Conservation (phyloP, 2,888 invertebrate genomes). For the Dromius quadrimaculatus region DNA sequence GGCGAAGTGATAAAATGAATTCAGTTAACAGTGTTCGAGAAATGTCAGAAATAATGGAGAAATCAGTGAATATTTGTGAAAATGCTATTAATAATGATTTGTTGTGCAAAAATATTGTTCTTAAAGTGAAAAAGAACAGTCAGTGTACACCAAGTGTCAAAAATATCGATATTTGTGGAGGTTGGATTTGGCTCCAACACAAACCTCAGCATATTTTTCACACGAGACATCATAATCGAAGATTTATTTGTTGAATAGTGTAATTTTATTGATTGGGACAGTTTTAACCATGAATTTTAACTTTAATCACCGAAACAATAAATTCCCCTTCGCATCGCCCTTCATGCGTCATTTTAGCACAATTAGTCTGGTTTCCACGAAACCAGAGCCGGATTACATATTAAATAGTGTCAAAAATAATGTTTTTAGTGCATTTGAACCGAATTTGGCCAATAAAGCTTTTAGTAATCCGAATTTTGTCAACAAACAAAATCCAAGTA, state of each 20-base stretch:
- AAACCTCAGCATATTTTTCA: constrained; percentile 20
- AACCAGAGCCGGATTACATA: constrained; percentile 38
- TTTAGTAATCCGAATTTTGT: constrained; percentile 54
- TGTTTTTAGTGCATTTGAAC: constrained; percentile 15
- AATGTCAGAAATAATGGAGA: constrained; percentile 50
- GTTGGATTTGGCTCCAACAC: constrained; percentile 34
- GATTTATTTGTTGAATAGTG: constrained; percentile 36
- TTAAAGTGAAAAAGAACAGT: constrained; percentile 34
- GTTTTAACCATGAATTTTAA: constrained; percentile 44
- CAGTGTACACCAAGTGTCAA: constrained; percentile 32
- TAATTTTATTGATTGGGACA: constrained; percentile 30
- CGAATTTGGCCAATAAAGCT: constrained; percentile 25
- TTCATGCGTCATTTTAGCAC: constrained; percentile 51
- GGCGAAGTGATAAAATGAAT: constrained; percentile 37
- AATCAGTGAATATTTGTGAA: constrained; percentile 43
- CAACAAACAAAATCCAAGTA: constrained; percentile 54
- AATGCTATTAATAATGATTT: constrained; percentile 33
- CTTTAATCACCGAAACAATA: constrained; percentile 37
- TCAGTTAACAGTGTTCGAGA: constrained; percentile 23
- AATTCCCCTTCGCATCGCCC: constrained; percentile 20
- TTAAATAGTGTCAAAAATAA: constrained; percentile 30
- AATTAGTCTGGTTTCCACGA: constrained; percentile 19
- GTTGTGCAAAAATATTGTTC: constrained; percentile 29
- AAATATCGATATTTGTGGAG: constrained; percentile 40
- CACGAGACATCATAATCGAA: constrained; percentile 22